Base-by-base conservation (phyloP, 2,797 vertebrate genomes). In the Fistularia tabacaria region DNA sequence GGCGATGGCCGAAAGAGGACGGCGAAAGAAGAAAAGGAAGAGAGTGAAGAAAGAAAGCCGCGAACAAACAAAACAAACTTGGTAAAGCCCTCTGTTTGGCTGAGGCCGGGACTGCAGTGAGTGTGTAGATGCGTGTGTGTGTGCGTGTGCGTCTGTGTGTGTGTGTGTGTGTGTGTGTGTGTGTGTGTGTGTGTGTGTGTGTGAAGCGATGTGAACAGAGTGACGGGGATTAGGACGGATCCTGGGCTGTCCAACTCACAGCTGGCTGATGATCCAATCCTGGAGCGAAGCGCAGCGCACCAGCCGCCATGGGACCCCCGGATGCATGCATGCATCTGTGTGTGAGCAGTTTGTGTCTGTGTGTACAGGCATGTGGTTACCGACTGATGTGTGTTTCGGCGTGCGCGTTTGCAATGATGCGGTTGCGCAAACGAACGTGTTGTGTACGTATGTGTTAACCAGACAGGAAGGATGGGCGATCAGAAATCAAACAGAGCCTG, bases 211-310 rank as follows among this genome's bases (percentile, higher is more conserved):
- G 81, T 82, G 87, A 92, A 90, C 88, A 90, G 90, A 91, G 90
- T 87, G 89, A 77, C 74, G 51, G 79, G 90, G 91, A 91, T 92
- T 92, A 92, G 84, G 79, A 85, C 82, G 87, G 88, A 92, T 91
- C 90, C 91, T 84, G 82, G 74, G 85, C 88, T 90, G 90, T 89
- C 90, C 89, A 89, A 86, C 81, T 86, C 91, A 91, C 91, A 92
- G 91, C 91, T 92, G 91, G 91, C 90, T 91, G 89, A 90, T 91
- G 89, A 92, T 92, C 91, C 91, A 83, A 87, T 88, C 83, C 87
- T 90, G 89, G 89, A 92, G 88, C 86, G 53, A 79, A 76, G 81
- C 70, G 63, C 85, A 80, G 81, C 75, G 66, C 86, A 82, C 87
- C 89, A 90, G 85, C 88, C 85, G 86, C 86, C 81, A 51, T 79